Base-by-base conservation (phyloP, 2,888 invertebrate genomes). In the Coelopa pilipes region DNA sequence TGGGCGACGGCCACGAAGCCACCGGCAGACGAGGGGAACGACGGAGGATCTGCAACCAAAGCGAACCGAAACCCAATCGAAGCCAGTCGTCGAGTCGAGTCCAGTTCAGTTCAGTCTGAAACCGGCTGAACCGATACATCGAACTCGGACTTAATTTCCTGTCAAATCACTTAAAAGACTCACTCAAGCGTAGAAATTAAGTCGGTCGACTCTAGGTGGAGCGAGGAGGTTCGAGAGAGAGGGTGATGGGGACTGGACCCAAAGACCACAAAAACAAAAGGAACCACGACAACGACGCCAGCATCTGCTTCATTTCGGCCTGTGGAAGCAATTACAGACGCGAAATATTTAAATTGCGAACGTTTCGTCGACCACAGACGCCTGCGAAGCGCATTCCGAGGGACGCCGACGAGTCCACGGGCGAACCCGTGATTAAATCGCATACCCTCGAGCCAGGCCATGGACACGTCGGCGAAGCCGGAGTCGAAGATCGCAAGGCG, bases 81-180 rank as follows among this genome's bases (percentile, higher is more conserved):
- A 50, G 21, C 66, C 65, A 3, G 17, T 55, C 13, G 17, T 45
- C 45, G 53, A 47, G n/a, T 17, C 17, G 34, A 34, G 4, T 34
- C 34, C 4, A 34, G 34, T 34, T 7, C 4, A 34, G 70, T 17
- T 65, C 45, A 49, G 57, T 70, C 66, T 62, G 74, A 70, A 72
- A 59, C 69, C 74, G 69, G 69, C 53, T 50, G 73, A 57, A 70
- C 73, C 80, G 79, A 82, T 82, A 82, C 79, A 82, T 82, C 81
- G 82, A 83, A 83, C 82, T 83, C 81, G 82, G 82, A 83, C 82
- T 83, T 82, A 83, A 84, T 83, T 83, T 83, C 84, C 84, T 84
- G 83, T 83, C 84, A 81, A 84, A 83, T 82, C 82, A 67, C 66
- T 75, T 74, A 59, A 74, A 72, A 60, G 62, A 50, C 50, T 17